phyloP scores from a whole-genome alignment of 1,140 invertebrate genomes.

The Drosophila rufa region DNA sequence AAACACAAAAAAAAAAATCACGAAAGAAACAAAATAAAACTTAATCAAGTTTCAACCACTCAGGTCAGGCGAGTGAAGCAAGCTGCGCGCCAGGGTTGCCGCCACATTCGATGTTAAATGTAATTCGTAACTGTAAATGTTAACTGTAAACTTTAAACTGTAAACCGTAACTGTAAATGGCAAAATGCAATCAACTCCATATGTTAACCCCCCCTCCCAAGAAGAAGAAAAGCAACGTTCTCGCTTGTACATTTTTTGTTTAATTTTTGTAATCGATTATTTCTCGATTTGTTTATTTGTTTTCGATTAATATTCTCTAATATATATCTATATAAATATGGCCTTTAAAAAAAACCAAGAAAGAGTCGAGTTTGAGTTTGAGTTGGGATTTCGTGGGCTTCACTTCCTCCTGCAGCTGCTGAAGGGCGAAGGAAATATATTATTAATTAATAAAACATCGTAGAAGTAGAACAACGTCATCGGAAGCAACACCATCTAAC shows the following conservation, averaged over 20 bases:
- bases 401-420: slow-evolving; percentile 38
- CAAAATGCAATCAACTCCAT: slow-evolving; percentile 51
- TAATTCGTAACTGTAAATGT: slow-evolving; percentile 49
- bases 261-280: slow-evolving; percentile 38
- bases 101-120: slow-evolving; percentile 52
- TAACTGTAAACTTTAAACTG: slow-evolving; percentile 35
- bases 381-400: slow-evolving; percentile 27
- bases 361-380: slow-evolving; percentile 31
- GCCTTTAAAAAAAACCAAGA: slow-evolving; percentile 11
- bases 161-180: slow-evolving; percentile 43
- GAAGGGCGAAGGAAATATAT: slow-evolving; percentile 15
- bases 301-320: slow-evolving; percentile 53
- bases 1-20: slow-evolving; percentile 24
- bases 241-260: slow-evolving; percentile 47
- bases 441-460: slow-evolving; percentile 28
- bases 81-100: slow-evolving; percentile 29
- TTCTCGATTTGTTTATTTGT: slow-evolving; percentile 43
- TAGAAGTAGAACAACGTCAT: slow-evolving; percentile 38
- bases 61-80: slow-evolving; percentile 37
- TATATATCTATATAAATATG: slow-evolving; percentile 49
- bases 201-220: slow-evolving; percentile 25
- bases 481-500: background rate
- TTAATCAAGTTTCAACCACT: slow-evolving; percentile 43
- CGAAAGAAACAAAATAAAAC: slow-evolving; percentile 17
- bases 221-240: slow-evolving; percentile 10